Evolutionary conservation across 2,113 vertebrate genomes (phyloP), one percentile per base, ranked within the genome.

Genomic region (Dryoscopus gambensis): DNA sequence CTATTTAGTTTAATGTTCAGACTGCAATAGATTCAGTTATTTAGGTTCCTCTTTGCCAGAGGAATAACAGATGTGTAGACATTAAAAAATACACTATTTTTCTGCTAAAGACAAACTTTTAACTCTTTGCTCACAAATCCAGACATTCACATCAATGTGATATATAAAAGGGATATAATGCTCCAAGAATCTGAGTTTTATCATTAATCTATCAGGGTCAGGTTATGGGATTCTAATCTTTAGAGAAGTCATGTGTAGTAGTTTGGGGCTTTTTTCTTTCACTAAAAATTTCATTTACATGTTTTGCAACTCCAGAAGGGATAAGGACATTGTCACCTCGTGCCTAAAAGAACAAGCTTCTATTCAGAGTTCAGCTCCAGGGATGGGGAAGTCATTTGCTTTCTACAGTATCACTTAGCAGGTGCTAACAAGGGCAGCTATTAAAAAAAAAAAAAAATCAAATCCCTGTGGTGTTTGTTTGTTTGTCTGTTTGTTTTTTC

Each of bases 1-100:
- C 23, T 93, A 76, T 86, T 93, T 37, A 91, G 83, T 91, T 87
- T 79, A 93, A 82, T 82, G 55, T 21, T 96, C 65, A 89, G 46
- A 53, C 10, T 64, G 67, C 37, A 87, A 69, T 40, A 76, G 67
- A 42, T 77, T 79, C 46, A 91, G 69, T 91, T 90, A 89, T 73
- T 89, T 91, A 89, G 14, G 15, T 90, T 84, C 10, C 46, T 92
- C 37, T 85, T 85, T 65, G 70, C 33, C 70, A 94, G 75, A 93
- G 82, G 39, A 94, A 74, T 56, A 93, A 77, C 67, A 85, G 78
- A 87, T 80, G 63, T 73, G 62, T 47, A 83, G 57, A 87, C 33
- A 69, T 83, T 83, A 39, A 79, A 91, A 83, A 89, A 59, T n/a
- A 69, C 13, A 53, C 3, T 79, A 11, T 65, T 91, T 96, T 95